Conservation (phyloP, 2,113 vertebrate species). For the Platycercus adscitus region DNA sequence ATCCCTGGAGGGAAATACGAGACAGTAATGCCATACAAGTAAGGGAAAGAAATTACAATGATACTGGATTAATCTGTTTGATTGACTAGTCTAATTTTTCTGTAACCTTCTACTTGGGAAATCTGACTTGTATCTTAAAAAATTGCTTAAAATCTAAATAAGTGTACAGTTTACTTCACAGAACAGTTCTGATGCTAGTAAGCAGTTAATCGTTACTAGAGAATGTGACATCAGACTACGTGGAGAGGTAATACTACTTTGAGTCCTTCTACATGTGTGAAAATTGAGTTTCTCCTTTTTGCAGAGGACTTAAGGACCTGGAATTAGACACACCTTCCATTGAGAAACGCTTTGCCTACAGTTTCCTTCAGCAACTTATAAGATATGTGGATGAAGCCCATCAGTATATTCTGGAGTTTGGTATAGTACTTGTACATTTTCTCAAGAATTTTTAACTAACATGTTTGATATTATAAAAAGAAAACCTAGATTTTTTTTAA, state of each 20-base stretch:
- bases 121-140: neutral
- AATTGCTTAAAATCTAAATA: neutral
- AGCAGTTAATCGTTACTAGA: neutral
- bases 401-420: slow-evolving; percentile 92
- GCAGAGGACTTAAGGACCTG: slow-evolving; percentile 88
- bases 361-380: slow-evolving; percentile 93
- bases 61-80: neutral
- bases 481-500: neutral
- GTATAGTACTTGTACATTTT: slow-evolving; percentile 62
- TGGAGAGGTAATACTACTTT: neutral
- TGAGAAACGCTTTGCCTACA: slow-evolving; percentile 96
- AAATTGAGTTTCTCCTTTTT: slow-evolving; percentile 10
- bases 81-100: neutral
- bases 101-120: neutral
- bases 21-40: neutral
- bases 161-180: neutral
- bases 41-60: neutral
- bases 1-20: neutral
- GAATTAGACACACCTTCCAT: slow-evolving; percentile 94
- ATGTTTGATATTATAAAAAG: neutral
- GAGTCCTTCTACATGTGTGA: neutral
- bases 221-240: neutral
- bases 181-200: neutral
- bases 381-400: slow-evolving; percentile 93
- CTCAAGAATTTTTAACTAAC: neutral